These are phyloP conservation scores for Acronicta alni DNA, from an alignment of 2,888 invertebrate species.

Conservation along the genomic window DNA sequence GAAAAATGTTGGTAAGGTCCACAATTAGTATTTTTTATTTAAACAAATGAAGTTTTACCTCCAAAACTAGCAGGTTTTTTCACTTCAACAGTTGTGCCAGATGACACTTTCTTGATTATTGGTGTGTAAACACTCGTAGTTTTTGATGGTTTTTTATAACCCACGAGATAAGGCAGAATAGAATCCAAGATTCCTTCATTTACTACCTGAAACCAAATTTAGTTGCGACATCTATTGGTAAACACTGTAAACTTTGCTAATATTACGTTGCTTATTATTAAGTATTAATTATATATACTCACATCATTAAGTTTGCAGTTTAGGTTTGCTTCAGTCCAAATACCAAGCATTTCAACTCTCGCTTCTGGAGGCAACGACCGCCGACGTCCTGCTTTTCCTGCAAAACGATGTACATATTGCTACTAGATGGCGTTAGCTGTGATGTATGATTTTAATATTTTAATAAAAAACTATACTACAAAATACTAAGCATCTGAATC, in stretches of 20 bases:
- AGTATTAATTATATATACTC: conserved; percentile 48
- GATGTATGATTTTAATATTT: not conserved
- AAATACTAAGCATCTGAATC: no score
- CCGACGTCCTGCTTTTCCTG: conserved; percentile 67
- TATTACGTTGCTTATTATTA: not conserved
- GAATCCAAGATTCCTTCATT: conserved; percentile 95
- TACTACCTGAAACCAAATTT: conserved; percentile 89
- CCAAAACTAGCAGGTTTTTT: conserved; percentile 88
- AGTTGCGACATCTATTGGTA: conserved; percentile 67
- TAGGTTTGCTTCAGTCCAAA: conserved; percentile 86
- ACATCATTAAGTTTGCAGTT: conserved; percentile 87
- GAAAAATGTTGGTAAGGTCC: no score
- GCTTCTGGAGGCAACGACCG: conserved; percentile 74
- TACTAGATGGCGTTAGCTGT: conserved; percentile 56
- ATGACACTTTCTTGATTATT: conserved; percentile 85
- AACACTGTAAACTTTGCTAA: not conserved
- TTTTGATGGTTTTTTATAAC: conserved; percentile 87
- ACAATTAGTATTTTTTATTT: no score
- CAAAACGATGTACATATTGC: conserved; percentile 28
- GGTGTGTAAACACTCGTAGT: conserved; percentile 87
- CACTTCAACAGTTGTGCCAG: conserved; percentile 72
- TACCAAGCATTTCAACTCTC: conserved; percentile 83
- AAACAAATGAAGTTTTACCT: conserved; percentile 73
- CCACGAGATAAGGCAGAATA: conserved; percentile 93
- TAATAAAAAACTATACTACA: no score